A percentile compares a stretch with the other conserved stretches of the same genome.
These are phyloP conservation scores for Auanema sp. DNA, from an alignment of 2,888 invertebrate genomes.

Conservation along the genomic window DNA sequence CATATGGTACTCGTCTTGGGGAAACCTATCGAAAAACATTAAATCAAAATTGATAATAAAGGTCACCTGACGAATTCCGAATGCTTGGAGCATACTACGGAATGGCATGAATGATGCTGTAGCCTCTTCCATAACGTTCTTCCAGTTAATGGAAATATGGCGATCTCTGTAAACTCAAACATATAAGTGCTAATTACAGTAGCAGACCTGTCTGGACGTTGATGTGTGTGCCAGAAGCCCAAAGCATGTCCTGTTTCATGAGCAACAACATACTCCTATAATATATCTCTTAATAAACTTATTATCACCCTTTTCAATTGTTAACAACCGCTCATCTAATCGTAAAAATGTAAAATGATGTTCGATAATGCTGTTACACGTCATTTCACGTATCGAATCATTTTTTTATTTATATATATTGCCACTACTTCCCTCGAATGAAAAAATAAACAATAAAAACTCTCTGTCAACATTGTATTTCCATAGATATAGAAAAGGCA, in stretches of 20 bases:
- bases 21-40: slow-evolving; percentile 45
- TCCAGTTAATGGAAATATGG: slow-evolving; percentile 52
- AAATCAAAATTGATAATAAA: neutral
- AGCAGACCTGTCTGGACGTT: slow-evolving; percentile 53
- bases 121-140: slow-evolving; percentile 58
- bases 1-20: slow-evolving; percentile 59
- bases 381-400: too few relatives aligned
- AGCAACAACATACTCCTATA: slow-evolving; percentile 62
- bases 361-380: too few relatives aligned
- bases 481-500: too few relatives aligned
- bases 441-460: too few relatives aligned
- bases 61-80: slow-evolving; percentile 60
- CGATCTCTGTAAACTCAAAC: slow-evolving; percentile 25
- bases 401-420: too few relatives aligned
- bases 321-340: too few relatives aligned
- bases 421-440: too few relatives aligned
- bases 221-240: slow-evolving; percentile 64
- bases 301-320: neutral
- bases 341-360: too few relatives aligned
- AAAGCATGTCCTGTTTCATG: slow-evolving; percentile 63
- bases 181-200: neutral
- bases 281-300: neutral
- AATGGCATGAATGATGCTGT: slow-evolving; percentile 64
- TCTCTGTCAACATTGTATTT: too few relatives aligned
- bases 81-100: slow-evolving; percentile 62